Base-by-base conservation (phyloP, 2,113 vertebrate genomes). In the Toxostoma redivivum region DNA sequence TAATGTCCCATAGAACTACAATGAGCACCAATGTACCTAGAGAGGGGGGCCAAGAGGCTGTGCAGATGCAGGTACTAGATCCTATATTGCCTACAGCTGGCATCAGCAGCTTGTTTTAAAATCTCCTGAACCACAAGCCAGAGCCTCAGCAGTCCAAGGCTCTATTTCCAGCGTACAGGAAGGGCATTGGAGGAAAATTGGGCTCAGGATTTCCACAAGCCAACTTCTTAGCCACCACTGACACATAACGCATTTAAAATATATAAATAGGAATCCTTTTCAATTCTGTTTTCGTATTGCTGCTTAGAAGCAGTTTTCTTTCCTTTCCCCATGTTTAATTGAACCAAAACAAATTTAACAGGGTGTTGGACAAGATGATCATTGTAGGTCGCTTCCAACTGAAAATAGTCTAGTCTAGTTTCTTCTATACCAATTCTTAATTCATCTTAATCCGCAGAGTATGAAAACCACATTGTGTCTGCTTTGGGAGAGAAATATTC, bases 391-490 rank as follows among this genome's bases (percentile, higher is more conserved):
- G 13, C 30, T 76, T 86, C 20, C 62, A 60, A 21, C 1, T 21
- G 33, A 45, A 84, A 77, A 85, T 3, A 64, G 35, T 61, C 33
- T 35, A 4, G 3, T 54, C 17, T 27, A 25, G 10, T n/a, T 35
- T 35, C 20, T 35, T 38, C 45, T 21, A 13, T 15, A 30, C 3
- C 3, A 18, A n/a, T 25, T 67, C 38, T 58, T 48, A 76, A 20
- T 38, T 37, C n/a, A 40, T 38, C 35, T 56, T 53, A 76, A 57
- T 17, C 61, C 54, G 18, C 11, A 56, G 45, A 35, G 19, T 51
- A 9, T 10, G 3, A 38, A 35, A 61, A 64, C 38, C 35, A 44
- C 24, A n/a, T 69, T 0, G 0, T 35, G 35, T 13, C 24, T 72
- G 24, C 21, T 72, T 33, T 58, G 35, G 20, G n/a, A 91, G 4